A percentile compares a stretch with the other conserved stretches of the same genome.
phyloP scores from a whole-genome alignment of 2,113 vertebrate genomes.

The Gopherus flavomarginatus region DNA sequence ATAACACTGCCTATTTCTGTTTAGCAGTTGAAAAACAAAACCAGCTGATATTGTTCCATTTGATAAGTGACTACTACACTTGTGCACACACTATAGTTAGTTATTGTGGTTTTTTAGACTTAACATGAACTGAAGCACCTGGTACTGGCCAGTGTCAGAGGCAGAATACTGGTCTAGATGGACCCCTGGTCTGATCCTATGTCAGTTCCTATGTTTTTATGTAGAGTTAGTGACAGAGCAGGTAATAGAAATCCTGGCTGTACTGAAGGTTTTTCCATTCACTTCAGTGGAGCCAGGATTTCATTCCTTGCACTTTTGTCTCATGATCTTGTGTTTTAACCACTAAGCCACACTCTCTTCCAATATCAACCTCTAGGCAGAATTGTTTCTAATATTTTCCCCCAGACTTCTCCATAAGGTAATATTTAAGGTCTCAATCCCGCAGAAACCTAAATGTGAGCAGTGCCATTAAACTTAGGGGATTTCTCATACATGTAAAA shows the following conservation, averaged over 20 bases:
- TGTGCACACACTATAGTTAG: background rate
- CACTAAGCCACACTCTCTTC: slow-evolving; percentile 42
- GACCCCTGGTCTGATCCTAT: slow-evolving; percentile 3
- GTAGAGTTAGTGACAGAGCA: background rate
- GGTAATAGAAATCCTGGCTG: background rate
- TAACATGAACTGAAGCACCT: background rate
- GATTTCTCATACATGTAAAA: slow-evolving; percentile 52
- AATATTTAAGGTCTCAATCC: slow-evolving; percentile 46
- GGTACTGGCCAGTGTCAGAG: background rate
- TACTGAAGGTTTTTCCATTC: background rate
- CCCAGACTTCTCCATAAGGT: slow-evolving; percentile 44
- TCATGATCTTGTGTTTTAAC: background rate
- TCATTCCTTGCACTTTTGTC: background rate
- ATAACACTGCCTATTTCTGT: background rate
- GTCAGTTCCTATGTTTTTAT: background rate
- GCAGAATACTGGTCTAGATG: background rate
- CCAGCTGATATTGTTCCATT: slow-evolving; percentile 29
- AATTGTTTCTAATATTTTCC: slow-evolving; percentile 33
- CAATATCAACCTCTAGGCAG: slow-evolving; percentile 37
- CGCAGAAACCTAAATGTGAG: slow-evolving; percentile 59
- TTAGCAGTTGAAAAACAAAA: slow-evolving; percentile 43
- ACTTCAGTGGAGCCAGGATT: background rate
- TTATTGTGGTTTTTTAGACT: background rate
- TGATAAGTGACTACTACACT: slow-evolving; percentile 1
- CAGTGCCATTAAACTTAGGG: slow-evolving; percentile 56